phyloP scores from a whole-genome alignment of 2,888 invertebrate species.

The Cabera pusaria region DNA sequence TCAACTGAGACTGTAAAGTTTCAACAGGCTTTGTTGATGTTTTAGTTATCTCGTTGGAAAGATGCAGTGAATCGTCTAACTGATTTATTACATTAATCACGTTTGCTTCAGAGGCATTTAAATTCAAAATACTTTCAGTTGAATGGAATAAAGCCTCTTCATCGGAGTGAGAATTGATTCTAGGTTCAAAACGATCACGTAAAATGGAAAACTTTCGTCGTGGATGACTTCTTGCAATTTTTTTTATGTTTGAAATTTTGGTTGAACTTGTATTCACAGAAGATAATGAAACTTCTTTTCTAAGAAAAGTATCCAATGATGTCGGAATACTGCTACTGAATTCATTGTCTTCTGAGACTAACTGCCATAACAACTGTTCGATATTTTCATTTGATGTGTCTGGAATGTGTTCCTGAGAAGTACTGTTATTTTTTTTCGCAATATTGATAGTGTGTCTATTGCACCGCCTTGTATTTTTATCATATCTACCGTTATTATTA shows the following conservation, averaged over 20 bases:
- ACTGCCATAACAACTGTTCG: constrained; percentile 72
- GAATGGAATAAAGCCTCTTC: constrained; percentile 72
- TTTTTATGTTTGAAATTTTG: constrained; percentile 68
- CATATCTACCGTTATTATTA: constrained; percentile 33
- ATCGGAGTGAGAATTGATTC: constrained; percentile 65
- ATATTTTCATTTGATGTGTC: constrained; percentile 60
- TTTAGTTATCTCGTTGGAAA: too few relatives aligned
- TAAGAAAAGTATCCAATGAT: constrained; percentile 70
- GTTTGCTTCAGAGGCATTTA: constrained; percentile 48
- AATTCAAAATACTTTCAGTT: constrained; percentile 55
- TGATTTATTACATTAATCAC: constrained; percentile 49
- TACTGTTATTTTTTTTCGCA: constrained; percentile 56
- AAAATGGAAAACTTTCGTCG: constrained; percentile 83
- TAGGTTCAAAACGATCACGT: constrained; percentile 83
- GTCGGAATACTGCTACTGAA: constrained; percentile 63
- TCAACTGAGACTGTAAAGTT: too few relatives aligned
- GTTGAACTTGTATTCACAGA: constrained; percentile 33
- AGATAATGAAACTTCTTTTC: constrained; percentile 50
- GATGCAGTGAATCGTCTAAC: constrained; percentile 37
- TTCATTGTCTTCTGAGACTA: constrained; percentile 69
- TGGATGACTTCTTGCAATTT: constrained; percentile 66
- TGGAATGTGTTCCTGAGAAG: constrained; percentile 52
- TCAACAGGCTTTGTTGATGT: too few relatives aligned
- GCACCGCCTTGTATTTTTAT: constrained; percentile 53
- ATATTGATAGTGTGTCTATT: constrained; percentile 52